A percentile compares a stretch with the other conserved stretches of the same genome.
phyloP scores from a whole-genome alignment of 2,113 vertebrate genomes.

The Bettongia penicillata region DNA sequence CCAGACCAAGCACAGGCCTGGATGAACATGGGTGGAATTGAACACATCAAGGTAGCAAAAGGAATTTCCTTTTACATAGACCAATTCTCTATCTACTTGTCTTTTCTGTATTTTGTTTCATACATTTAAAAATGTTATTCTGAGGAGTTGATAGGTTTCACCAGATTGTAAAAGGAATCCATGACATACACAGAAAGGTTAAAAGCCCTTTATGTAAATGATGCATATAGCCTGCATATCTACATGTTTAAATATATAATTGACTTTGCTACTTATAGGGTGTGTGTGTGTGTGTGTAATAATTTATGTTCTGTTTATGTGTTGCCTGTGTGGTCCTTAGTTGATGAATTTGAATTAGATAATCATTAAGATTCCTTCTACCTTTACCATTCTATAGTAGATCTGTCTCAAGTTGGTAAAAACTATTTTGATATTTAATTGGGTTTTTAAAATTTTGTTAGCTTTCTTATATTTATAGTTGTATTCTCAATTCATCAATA shows the following conservation, averaged over 20 bases:
- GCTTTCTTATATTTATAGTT: neutral
- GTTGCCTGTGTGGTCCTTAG: neutral
- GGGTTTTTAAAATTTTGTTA: neutral
- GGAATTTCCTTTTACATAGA: neutral
- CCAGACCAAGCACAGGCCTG: slow-evolving; percentile 97
- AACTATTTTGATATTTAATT: neutral
- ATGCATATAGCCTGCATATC: neutral
- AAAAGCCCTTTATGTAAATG: neutral
- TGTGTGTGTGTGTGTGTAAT: neutral
- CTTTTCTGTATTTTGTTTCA: neutral
- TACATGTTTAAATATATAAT: neutral
- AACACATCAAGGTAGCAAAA: slow-evolving; percentile 94
- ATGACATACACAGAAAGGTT: neutral
- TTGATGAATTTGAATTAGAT: neutral
- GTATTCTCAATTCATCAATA: neutral
- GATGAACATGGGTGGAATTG: slow-evolving; percentile 99
- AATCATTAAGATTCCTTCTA: neutral
- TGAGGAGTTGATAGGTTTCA: neutral
- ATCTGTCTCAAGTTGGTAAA: neutral
- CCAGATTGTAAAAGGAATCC: neutral
- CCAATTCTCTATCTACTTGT: neutral
- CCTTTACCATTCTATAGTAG: neutral
- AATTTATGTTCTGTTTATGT: neutral
- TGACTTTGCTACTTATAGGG: neutral
- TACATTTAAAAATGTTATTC: neutral